A percentile compares a stretch with the other conserved stretches of the same genome.
Conservation (phyloP, 2,888 invertebrate genomes). For the Branchellion lobata region DNA sequence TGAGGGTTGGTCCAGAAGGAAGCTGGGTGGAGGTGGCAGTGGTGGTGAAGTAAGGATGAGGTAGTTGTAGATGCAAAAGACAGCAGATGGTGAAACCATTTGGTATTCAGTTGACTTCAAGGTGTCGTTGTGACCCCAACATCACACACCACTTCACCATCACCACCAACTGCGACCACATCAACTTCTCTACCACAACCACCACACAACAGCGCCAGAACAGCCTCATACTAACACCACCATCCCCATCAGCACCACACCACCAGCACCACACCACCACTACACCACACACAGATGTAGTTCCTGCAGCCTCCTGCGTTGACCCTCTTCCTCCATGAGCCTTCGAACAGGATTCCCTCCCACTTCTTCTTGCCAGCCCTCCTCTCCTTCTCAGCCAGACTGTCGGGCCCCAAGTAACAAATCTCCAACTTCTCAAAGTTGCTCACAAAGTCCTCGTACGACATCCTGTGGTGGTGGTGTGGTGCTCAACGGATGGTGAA, state of each 20-base stretch:
- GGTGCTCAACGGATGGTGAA: neutral
- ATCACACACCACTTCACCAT: neutral
- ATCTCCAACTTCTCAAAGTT: conserved; percentile 86
- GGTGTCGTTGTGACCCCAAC: neutral
- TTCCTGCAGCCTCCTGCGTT: conserved; percentile 95
- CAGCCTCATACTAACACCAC: too few species aligned
- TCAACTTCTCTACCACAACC: neutral
- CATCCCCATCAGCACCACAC: neutral
- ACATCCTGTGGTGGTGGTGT: conserved; percentile 50
- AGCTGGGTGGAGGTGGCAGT: conserved; percentile 17
- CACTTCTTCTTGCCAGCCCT: conserved; percentile 67
- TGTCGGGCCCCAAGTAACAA: conserved; percentile 90
- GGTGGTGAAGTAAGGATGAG: neutral
- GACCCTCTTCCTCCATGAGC: conserved; percentile 86
- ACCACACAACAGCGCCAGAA: too few species aligned
- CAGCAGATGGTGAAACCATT: neutral
- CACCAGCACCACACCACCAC: neutral
- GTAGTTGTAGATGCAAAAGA: neutral
- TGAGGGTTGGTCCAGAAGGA: conserved; percentile 62
- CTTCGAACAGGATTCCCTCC: conserved; percentile 90
- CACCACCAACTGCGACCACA: neutral
- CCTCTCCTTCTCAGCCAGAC: conserved; percentile 67
- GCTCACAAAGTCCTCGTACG: conserved; percentile 76
- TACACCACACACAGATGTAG: conserved; percentile 68
- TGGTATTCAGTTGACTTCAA: neutral